phyloP scores from a whole-genome alignment of 2,113 vertebrate genomes.

The Coptodon bakossiorum region DNA sequence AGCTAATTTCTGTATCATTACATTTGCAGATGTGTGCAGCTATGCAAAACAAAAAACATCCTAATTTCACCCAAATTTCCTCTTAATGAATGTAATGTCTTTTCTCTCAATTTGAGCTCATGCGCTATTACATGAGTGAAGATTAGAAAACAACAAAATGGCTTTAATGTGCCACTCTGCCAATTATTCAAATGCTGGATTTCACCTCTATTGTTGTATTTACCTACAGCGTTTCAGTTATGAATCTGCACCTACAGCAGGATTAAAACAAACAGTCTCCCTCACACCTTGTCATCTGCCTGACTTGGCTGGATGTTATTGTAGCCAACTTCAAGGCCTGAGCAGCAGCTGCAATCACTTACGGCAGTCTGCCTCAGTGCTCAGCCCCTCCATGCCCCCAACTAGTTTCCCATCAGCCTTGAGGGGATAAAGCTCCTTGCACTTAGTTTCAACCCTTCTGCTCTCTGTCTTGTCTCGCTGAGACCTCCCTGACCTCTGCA shows the following conservation, averaged over 20 bases:
- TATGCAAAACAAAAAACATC: neutral
- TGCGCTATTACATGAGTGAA: neutral
- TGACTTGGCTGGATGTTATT: slow-evolving; percentile 72
- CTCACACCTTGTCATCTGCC: slow-evolving; percentile 70
- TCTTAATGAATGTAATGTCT: neutral
- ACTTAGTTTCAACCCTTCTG: slow-evolving; percentile 59
- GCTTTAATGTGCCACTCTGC: neutral
- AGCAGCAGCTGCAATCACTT: slow-evolving; percentile 74
- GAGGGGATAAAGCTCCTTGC: slow-evolving; percentile 55
- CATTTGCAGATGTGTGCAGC: neutral
- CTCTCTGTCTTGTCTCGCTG: slow-evolving; percentile 37
- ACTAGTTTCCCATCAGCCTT: slow-evolving; percentile 66
- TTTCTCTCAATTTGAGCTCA: neutral
- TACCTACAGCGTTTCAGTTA: slow-evolving; percentile 5
- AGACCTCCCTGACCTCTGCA: slow-evolving; percentile 54
- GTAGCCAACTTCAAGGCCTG: slow-evolving; percentile 75
- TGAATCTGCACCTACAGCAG: slow-evolving; percentile 37
- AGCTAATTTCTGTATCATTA: neutral
- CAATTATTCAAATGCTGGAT: neutral
- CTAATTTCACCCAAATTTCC: neutral
- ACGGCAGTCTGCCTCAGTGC: slow-evolving; percentile 57
- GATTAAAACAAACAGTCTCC: slow-evolving; percentile 57
- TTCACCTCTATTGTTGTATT: neutral
- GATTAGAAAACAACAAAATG: neutral
- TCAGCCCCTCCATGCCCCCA: slow-evolving; percentile 58